These are phyloP conservation scores for Notamacropus eugenii DNA, from an alignment of 2,797 vertebrate species.

Conservation along the genomic window DNA sequence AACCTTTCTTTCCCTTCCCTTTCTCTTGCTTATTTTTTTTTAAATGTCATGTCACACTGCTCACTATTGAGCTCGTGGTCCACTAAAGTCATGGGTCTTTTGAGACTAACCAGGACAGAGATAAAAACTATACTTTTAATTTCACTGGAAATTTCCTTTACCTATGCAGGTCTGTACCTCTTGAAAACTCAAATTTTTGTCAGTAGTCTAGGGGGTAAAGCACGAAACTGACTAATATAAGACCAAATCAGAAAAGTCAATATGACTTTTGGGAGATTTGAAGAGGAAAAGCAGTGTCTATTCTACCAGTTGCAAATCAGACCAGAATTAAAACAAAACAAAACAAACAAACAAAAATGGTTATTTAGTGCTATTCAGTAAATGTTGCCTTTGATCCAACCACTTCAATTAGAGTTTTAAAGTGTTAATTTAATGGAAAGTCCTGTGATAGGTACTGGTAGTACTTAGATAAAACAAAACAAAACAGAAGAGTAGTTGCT, in stretches of 20 bases:
- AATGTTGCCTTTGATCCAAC: background rate
- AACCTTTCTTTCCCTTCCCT: no score
- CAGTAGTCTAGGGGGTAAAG: background rate
- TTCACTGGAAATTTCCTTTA: background rate
- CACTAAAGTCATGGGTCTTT: background rate
- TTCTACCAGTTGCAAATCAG: background rate
- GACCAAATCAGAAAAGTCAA: background rate
- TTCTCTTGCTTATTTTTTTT: no score
- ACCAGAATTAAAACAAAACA: background rate
- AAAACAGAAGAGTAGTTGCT: no score
- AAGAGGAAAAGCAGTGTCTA: background rate
- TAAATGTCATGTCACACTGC: background rate
- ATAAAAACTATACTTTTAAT: background rate
- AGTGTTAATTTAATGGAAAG: no score
- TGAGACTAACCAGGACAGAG: background rate
- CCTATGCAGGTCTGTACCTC: background rate
- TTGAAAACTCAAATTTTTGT: background rate
- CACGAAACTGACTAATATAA: background rate
- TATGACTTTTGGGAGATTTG: background rate
- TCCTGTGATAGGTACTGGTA: no score
- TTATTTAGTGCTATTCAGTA: background rate
- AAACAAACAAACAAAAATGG: background rate
- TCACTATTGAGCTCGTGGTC: background rate
- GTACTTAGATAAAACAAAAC: no score
- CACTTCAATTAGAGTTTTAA: no score